A percentile compares a stretch with the other conserved stretches of the same genome.
phyloP scores from a whole-genome alignment of 2,888 invertebrate genomes.

The Deilephila porcellus region DNA sequence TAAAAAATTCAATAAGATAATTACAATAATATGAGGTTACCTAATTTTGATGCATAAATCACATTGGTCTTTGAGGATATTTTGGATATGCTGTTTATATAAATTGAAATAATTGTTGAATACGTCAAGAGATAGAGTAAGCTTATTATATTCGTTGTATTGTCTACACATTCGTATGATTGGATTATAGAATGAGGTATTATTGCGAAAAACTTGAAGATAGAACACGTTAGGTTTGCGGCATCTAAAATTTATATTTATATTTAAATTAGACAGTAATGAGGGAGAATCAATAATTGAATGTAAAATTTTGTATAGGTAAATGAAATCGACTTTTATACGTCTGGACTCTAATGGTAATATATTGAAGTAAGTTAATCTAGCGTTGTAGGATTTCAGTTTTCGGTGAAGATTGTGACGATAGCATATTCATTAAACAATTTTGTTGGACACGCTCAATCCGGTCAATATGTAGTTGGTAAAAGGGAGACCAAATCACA shows the following conservation, averaged over 20 bases:
- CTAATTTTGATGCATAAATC: too few relatives aligned
- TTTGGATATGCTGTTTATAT: too few relatives aligned
- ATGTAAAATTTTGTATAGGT: not conserved
- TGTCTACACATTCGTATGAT: not conserved
- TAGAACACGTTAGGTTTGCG: not conserved
- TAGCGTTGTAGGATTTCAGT: not conserved
- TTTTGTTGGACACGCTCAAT: not conserved
- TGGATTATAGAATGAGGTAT: not conserved
- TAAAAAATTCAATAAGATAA: too few relatives aligned
- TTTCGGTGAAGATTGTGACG: not conserved
- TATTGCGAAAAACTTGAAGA: not conserved
- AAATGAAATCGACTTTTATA: not conserved
- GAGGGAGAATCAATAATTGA: not conserved
- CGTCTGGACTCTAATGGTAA: not conserved
- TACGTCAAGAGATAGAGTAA: too few relatives aligned
- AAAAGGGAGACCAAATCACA: too few relatives aligned
- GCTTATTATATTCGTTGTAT: not conserved
- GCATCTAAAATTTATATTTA: too few relatives aligned
- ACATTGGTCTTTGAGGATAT: too few relatives aligned
- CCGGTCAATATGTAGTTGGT: not conserved
- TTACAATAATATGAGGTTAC: too few relatives aligned
- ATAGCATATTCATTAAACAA: not conserved
- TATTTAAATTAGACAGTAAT: not conserved
- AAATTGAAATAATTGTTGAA: too few relatives aligned
- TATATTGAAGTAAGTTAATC: not conserved